Conservation (phyloP, 2,797 vertebrate species). For the Psittacula derbiana region DNA sequence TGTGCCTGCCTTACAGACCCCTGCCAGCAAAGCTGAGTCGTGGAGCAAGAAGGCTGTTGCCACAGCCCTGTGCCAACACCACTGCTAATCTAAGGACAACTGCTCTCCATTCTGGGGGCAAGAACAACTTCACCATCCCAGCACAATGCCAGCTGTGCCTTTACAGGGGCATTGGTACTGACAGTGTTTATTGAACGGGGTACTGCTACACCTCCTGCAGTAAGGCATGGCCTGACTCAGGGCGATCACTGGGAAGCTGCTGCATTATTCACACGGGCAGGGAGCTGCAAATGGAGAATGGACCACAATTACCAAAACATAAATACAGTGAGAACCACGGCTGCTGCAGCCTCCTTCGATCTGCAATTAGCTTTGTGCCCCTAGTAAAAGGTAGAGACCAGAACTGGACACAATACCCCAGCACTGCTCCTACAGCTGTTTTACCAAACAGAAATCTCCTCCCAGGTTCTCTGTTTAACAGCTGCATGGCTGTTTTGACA, state of each 20-base stretch:
- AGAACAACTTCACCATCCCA: not conserved
- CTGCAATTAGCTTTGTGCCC: not conserved
- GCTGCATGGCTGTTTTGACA: not conserved
- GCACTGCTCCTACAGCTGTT: not conserved
- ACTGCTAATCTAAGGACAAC: not conserved
- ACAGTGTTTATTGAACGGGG: not conserved
- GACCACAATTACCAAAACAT: not conserved
- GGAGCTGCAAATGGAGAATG: not conserved
- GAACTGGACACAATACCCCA: not conserved
- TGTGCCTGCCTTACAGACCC: not conserved
- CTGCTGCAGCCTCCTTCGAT: not conserved
- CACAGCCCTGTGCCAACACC: not conserved
- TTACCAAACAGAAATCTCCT: not conserved
- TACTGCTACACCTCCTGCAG: not conserved
- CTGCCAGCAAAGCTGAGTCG: not conserved
- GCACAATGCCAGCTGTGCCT: not conserved
- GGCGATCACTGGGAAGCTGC: accelerated
- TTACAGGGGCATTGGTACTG: not conserved
- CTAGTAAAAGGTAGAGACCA: not conserved
- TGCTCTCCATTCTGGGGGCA: not conserved
- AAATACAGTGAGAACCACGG: not conserved
- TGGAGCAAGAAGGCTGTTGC: not conserved
- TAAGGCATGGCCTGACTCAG: not conserved
- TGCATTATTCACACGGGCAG: not conserved
- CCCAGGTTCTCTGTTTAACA: not conserved